Evolutionary conservation across 2,113 vertebrate genomes (phyloP).

Genomic region (Eulemur macaco): DNA sequence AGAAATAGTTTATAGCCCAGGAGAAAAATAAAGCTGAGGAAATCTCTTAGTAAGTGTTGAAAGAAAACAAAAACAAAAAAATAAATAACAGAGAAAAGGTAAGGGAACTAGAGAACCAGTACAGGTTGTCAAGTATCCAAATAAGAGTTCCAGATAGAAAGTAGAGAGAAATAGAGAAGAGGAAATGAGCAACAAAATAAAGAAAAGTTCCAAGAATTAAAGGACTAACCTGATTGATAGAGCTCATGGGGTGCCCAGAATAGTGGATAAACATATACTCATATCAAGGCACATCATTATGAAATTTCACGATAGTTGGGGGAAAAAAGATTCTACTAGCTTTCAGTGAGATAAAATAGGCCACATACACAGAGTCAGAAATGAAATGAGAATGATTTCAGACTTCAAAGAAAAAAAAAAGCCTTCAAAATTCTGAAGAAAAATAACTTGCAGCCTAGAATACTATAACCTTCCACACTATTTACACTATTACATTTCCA

Average conservation of each 20-base stretch:
- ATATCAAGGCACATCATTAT: background rate
- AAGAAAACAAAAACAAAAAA: background rate
- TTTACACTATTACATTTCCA: background rate
- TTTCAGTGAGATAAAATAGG: background rate
- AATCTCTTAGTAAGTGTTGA: slow-evolving; percentile 3
- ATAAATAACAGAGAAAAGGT: background rate
- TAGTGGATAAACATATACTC: background rate
- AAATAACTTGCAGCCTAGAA: background rate
- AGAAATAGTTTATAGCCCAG: background rate
- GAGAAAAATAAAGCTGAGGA: background rate
- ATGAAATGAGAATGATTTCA: slow-evolving; percentile 11
- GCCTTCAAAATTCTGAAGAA: slow-evolving; percentile 22
- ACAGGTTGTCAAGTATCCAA: background rate
- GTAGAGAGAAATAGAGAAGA: background rate
- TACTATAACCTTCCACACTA: background rate
- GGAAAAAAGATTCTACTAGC: background rate
- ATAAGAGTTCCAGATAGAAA: background rate
- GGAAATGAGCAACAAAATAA: background rate
- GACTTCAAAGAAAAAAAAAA: background rate
- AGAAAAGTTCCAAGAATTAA: background rate
- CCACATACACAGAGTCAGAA: background rate
- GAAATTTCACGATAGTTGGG: background rate
- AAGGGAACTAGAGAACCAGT: background rate
- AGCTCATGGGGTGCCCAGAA: background rate
- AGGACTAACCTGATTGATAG: background rate